A percentile compares a stretch with the other conserved stretches of the same genome.
Evolutionary conservation across 2,797 vertebrate species (phyloP).

Genomic region (Falco cherrug): DNA sequence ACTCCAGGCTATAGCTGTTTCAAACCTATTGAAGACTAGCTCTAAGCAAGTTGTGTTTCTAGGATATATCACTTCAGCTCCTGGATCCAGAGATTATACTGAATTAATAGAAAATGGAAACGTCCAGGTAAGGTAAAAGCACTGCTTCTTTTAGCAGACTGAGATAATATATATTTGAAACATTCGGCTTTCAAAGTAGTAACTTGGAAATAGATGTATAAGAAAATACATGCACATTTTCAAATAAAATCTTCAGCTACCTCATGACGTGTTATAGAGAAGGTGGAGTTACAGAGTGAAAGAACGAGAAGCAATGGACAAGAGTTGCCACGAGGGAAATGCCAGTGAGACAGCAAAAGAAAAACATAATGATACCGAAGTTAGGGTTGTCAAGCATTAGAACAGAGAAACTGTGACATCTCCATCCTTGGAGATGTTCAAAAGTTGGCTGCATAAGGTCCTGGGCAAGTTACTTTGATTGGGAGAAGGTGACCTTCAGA

Average conservation of each 20-base stretch:
- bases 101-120: slow-evolving; percentile 75
- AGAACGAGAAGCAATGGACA: background rate
- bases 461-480: background rate
- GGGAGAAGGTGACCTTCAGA: background rate
- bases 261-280: background rate
- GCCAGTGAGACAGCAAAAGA: background rate
- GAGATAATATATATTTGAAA: background rate
- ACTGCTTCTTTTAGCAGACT: background rate
- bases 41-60: slow-evolving; percentile 74
- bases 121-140: slow-evolving; percentile 64
- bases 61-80: slow-evolving; percentile 77
- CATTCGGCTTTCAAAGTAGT: background rate
- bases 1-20: slow-evolving; percentile 76
- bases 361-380: background rate
- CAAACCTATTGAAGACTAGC: slow-evolving; percentile 72
- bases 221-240: background rate
- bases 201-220: background rate
- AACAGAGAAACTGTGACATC: background rate
- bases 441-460: background rate
- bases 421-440: background rate
- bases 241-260: background rate
- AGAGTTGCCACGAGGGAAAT: background rate
- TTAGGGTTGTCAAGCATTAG: background rate
- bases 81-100: slow-evolving; percentile 77
- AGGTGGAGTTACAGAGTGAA: background rate